Percentiles rank a stretch among this genome's conserved stretches.
Evolutionary conservation across 2,797 vertebrate genomes (phyloP).

Genomic region (Enteromius trimaculatus): DNA sequence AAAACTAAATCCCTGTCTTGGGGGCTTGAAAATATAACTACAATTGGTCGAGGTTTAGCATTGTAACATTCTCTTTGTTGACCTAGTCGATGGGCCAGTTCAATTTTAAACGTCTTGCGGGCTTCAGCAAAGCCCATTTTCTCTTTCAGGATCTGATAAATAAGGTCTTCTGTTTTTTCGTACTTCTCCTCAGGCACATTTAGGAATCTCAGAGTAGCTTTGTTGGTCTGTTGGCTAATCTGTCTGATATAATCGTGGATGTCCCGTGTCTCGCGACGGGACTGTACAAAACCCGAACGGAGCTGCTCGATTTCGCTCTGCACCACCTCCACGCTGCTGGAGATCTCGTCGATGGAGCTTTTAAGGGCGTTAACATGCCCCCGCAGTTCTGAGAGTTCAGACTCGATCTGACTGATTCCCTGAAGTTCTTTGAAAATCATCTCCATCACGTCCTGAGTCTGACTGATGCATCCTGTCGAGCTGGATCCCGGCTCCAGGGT

Average conservation of each 20-base stretch:
- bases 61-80: constrained; percentile 95
- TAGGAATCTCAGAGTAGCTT: constrained; percentile 91
- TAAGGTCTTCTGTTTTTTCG: constrained; percentile 87
- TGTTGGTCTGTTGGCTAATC: constrained; percentile 90
- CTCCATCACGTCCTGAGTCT: constrained; percentile 99
- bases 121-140: constrained; percentile 96
- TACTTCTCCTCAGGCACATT: constrained; percentile 94
- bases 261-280: constrained; percentile 94
- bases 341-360: constrained; percentile 98
- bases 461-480: constrained; percentile 95
- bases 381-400: constrained; percentile 93
- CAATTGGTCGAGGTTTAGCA: constrained; percentile 95
- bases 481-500: constrained; percentile 92
- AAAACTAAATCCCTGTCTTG: constrained; percentile 95
- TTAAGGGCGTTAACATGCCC: constrained; percentile 97
- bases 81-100: constrained; percentile 94
- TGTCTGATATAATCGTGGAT: constrained; percentile 98
- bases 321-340: constrained; percentile 97
- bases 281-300: constrained; percentile 95
- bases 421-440: constrained; percentile 99
- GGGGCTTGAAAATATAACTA: constrained; percentile 92
- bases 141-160: constrained; percentile 91
- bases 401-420: constrained; percentile 98
- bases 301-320: constrained; percentile 98
- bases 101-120: constrained; percentile 89